These are phyloP conservation scores for Raillietiella orientalis DNA, from an alignment of 2,888 invertebrate genomes.

Conservation along the genomic window DNA sequence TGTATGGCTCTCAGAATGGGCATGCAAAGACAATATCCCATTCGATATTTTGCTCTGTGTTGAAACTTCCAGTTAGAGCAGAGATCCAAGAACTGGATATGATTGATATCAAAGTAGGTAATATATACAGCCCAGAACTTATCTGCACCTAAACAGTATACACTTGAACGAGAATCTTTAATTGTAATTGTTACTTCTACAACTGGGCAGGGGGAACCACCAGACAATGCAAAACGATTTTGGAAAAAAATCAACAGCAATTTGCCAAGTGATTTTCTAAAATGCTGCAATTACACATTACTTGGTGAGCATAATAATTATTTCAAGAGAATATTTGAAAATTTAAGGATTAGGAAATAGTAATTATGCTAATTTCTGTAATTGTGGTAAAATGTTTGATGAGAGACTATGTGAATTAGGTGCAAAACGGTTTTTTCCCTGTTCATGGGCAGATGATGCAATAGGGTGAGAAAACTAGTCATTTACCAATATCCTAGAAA, in stretches of 20 bases:
- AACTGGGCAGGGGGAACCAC: constrained; percentile 1
- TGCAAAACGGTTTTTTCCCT: background rate
- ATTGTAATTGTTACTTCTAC: background rate
- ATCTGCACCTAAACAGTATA: no score
- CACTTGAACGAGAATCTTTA: no score
- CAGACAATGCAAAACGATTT: background rate
- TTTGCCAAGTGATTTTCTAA: background rate
- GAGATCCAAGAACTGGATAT: no score
- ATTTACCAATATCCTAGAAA: background rate
- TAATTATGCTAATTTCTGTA: constrained; percentile 1
- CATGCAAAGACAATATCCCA: no score
- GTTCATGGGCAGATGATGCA: constrained; percentile 1
- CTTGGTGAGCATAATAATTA: no score
- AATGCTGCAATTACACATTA: background rate
- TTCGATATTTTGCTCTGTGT: no score
- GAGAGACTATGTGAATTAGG: background rate
- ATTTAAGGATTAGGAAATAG: background rate
- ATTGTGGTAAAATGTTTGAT: background rate
- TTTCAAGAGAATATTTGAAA: no score
- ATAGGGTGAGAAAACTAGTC: background rate
- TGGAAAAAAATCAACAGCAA: background rate
- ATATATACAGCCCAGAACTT: no score
- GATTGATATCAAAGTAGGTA: no score
- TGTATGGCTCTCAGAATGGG: no score
- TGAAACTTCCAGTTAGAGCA: no score